Evolutionary conservation across 1,140 invertebrate species (phyloP).

Genomic region (Vanessa tameamea): DNA sequence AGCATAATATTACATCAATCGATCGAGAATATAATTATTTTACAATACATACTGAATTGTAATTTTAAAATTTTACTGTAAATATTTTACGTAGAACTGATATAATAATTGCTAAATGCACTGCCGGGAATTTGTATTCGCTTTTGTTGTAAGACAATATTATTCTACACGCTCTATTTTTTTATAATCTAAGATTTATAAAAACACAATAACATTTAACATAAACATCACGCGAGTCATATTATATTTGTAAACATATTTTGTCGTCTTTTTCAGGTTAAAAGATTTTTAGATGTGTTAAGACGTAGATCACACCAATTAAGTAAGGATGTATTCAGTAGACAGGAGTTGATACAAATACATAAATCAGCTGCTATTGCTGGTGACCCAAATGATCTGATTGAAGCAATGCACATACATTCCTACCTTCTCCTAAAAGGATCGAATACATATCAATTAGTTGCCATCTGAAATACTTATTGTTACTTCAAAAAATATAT

Average conservation of each 20-base stretch:
- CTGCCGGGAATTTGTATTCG: too few species aligned
- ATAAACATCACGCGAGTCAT: too few species aligned
- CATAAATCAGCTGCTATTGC: conserved; percentile 84
- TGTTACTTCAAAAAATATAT: not conserved
- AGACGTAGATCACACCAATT: conserved; percentile 83
- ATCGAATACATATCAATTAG: conserved; percentile 86
- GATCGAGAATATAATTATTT: too few species aligned
- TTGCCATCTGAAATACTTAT: conserved; percentile 48
- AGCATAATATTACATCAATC: too few species aligned
- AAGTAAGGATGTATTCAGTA: conserved; percentile 86
- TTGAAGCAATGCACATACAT: conserved; percentile 90
- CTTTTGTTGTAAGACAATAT: too few species aligned
- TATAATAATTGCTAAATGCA: too few species aligned
- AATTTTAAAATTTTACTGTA: too few species aligned
- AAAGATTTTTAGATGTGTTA: conserved; percentile 87
- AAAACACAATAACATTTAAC: too few species aligned
- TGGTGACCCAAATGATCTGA: conserved; percentile 84
- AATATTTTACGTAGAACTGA: too few species aligned
- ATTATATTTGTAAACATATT: not conserved
- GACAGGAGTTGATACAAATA: conserved; percentile 86
- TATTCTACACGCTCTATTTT: too few species aligned
- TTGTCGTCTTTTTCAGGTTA: conserved; percentile 82
- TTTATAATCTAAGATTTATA: too few species aligned
- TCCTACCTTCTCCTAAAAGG: conserved; percentile 93
- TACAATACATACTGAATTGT: too few species aligned